Percentiles rank a stretch among this genome's conserved stretches.
phyloP scores from a whole-genome alignment of 2,797 vertebrate genomes.

The Nannoperca australis region DNA sequence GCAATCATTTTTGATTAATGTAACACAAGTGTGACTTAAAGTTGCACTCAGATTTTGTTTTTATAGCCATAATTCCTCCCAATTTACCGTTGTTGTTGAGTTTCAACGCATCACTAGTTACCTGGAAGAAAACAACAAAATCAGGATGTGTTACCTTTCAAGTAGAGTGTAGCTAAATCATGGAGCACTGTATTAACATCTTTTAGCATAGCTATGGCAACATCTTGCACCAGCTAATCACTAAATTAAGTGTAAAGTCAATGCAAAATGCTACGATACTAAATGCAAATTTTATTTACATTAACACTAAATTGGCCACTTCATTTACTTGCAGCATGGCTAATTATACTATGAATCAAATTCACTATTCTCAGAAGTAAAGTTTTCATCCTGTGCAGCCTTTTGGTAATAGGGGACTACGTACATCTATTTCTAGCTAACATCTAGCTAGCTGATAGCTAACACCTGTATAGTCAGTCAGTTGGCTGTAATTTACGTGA shows the following conservation, averaged over 20 bases:
- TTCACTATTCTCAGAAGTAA: not conserved
- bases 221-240: not conserved
- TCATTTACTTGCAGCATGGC: not conserved
- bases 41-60: not conserved
- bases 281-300: too few relatives aligned
- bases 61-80: not conserved
- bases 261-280: not conserved
- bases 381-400: not conserved
- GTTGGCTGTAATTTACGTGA: not conserved
- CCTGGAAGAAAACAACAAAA: not conserved
- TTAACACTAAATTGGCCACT: not conserved
- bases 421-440: not conserved
- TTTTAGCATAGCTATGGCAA: not conserved
- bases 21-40: conserved; percentile 28
- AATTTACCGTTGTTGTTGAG: not conserved
- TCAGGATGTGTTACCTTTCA: not conserved
- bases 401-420: not conserved
- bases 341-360: not conserved
- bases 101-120: not conserved
- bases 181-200: not conserved
- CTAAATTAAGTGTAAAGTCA: not conserved
- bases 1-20: conserved; percentile 43
- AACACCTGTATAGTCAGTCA: not conserved
- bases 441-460: not conserved
- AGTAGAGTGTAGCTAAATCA: not conserved